Base-by-base conservation (phyloP, 1,140 invertebrate species). In the Penaeus indicus region DNA sequence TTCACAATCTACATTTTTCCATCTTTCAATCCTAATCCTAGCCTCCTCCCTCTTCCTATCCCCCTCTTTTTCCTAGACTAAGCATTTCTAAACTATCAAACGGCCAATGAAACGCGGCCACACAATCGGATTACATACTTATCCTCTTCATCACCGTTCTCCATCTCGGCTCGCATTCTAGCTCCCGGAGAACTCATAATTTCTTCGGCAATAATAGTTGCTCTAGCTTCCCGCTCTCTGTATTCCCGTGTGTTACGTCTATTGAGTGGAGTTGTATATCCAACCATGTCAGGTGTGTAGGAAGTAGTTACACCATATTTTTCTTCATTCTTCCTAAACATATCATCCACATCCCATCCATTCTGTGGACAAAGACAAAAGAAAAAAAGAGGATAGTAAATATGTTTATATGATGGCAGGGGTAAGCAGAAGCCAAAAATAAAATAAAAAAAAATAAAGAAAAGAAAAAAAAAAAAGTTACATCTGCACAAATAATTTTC, bases 331-430 rank as follows among this genome's bases (percentile, higher is more conserved):
- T 96, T 97, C 81, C 95, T 94, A 93, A 99, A 99, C 98, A 99
- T 99, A 90, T 99, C 97, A 92, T 97, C 95, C 0, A 96, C 95
- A 94, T 98, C 97, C 98, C 98, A 99, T 86, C 98, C 98, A 94
- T 98, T 98, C 94, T 95, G 91, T 38, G 93, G 10, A 21, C 27
- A 82, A 61, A 27, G 13, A 25, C 25, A 25, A 62, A 64, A 63
- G 61, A 54, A 16, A 22, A 3, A n/a, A 22, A 22, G 42, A 22
- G 77, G 18, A n/a, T 8, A 54, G 42, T 38, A 79, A 18, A 79
- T 21, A 47, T 79, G 13, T 47, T 60, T 47, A 32, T 19, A 54
- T 21, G 22, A 4, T 47, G 19, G 21, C 47, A 16, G 19, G 22
- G 32, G 21, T 79, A 79, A 42, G 22, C 32, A 32, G 2, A 32